These are phyloP conservation scores for Periplaneta americana DNA, from an alignment of 1,140 invertebrate genomes.

Conservation along the genomic window DNA sequence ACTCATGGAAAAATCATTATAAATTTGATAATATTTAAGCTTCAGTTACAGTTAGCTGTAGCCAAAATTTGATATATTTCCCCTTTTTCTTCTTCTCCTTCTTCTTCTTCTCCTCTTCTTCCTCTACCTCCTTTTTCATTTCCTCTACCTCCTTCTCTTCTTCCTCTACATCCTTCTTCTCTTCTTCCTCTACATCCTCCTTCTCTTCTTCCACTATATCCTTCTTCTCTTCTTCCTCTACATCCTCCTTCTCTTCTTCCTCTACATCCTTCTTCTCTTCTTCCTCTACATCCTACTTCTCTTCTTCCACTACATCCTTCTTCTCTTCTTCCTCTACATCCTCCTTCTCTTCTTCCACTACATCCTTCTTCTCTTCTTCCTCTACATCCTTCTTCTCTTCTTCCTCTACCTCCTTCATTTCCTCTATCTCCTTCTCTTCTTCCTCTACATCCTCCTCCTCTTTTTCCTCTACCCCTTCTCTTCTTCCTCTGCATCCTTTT, in stretches of 20 bases:
- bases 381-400: neutral
- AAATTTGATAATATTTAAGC: too few species aligned
- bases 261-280: neutral
- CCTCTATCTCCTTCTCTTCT: neutral
- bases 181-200: neutral
- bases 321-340: neutral
- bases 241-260: neutral
- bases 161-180: neutral
- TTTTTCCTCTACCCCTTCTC: neutral
- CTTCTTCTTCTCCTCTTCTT: neutral
- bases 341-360: neutral
- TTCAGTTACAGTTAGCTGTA: too few species aligned
- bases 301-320: neutral
- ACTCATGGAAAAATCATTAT: too few species aligned
- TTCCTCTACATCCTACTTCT: neutral
- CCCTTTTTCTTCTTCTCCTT: too few species aligned
- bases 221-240: too few species aligned
- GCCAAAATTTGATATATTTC: too few species aligned
- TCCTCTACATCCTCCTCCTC: neutral
- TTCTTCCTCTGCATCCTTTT: neutral
- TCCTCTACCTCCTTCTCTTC: neutral
- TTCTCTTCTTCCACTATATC: neutral
- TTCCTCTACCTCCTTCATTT: neutral
- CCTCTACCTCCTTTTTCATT: too few species aligned
- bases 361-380: neutral